Evolutionary conservation across 2,797 vertebrate genomes (phyloP).

Genomic region (Poliocrania exsul): DNA sequence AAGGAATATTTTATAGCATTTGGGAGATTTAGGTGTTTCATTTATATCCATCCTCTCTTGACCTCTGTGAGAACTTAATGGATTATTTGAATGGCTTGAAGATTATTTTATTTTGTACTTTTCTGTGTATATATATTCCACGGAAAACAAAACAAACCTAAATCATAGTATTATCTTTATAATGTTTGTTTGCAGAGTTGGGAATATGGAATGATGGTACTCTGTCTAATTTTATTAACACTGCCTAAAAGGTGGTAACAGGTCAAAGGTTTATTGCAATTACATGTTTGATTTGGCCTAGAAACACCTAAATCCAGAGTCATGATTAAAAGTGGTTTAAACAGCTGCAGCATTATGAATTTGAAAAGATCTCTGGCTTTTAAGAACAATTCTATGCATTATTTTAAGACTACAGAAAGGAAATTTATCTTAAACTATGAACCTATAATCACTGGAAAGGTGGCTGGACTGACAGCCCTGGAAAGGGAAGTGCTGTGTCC

Average conservation of each 20-base stretch:
- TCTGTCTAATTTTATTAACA: not conserved
- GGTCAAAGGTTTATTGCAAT: conserved; percentile 14
- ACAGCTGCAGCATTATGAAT: not conserved
- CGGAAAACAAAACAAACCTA: not conserved
- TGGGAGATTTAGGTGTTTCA: not conserved
- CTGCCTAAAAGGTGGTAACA: not conserved
- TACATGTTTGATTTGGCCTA: not conserved
- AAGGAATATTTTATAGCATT: not conserved
- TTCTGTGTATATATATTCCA: not conserved
- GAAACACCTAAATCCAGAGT: not conserved
- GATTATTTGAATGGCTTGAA: not conserved
- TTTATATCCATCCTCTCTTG: not conserved
- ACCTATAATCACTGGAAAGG: not conserved
- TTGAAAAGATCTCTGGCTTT: not conserved
- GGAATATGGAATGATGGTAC: not conserved
- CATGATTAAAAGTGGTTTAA: not conserved
- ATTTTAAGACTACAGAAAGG: not conserved
- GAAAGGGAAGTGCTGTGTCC: not conserved
- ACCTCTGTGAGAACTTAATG: not conserved
- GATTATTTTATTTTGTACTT: not conserved
- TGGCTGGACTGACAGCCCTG: not conserved
- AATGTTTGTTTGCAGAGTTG: not conserved
- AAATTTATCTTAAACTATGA: not conserved
- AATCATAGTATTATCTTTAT: not conserved
- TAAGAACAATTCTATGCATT: not conserved